Evolutionary conservation across 2,888 invertebrate species (phyloP), one percentile per base, ranked within the genome.

Genomic region (Sthenelais limicola): DNA sequence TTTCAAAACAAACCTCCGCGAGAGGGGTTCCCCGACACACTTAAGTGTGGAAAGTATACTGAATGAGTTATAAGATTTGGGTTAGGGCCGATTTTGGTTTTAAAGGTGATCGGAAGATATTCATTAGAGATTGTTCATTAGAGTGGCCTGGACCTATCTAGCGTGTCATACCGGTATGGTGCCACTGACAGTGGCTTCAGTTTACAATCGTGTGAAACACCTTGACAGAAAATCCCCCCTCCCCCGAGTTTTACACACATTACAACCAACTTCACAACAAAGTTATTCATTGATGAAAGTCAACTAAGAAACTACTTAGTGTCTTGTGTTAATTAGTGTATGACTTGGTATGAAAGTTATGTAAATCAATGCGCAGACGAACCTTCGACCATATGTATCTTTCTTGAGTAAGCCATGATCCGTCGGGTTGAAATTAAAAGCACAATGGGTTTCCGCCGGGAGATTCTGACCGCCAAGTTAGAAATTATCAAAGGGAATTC

Each of bases 381-480:
- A 62, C 62, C 62, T 62, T 62, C 62, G 38, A 62, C 62, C 62
- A 62, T 62, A 62, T 62, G 62, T 62, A 62, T 62, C 62, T 62
- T 62, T 62, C 62, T 62, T 62, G 62, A 62, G 62, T 43, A 62
- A 62, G 62, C 62, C 62, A 62, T 62, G 62, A 62, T 62, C 62
- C 62, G 62, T 43, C 62, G 62, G 62, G 62, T 62, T 62, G 62
- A 62, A 62, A 62, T 62, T 62, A 62, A 62, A 62, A 62, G 62
- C 62, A 62, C 62, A 62, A 62, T 62, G 62, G 62, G 62, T 62
- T 35, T 24, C 62, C 43, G 43, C 43, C 62, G 62, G 62, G 62
- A 62, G 62, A 62, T 38, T 62, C 43, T 43, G 62, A 62, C 62
- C 62, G 62, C 38, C 43, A 62, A 38, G 62, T 62, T 21, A 62